Conservation (phyloP, 30 jellyfish, hydroid and myxozoan genomes). For the Pelagia noctiluca region DNA sequence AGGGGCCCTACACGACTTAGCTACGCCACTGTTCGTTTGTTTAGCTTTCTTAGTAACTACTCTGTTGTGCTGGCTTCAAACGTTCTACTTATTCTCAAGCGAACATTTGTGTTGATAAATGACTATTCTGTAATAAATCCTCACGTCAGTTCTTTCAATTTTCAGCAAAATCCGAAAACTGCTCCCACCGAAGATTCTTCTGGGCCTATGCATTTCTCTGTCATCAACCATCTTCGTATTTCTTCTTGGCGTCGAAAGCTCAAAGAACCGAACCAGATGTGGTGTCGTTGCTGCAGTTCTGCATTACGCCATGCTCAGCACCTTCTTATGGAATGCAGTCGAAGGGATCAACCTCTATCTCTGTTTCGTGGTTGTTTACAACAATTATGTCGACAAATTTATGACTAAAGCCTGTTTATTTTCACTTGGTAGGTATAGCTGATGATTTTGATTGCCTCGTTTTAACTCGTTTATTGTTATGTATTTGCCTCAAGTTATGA, state of each 20-base stretch:
- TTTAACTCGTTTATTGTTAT: too few relatives aligned
- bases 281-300: constrained; percentile 16
- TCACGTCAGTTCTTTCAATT: too few relatives aligned
- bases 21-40: too few relatives aligned
- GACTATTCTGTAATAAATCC: too few relatives aligned
- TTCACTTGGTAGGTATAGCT: constrained; percentile 41
- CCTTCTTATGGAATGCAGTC: constrained; percentile 57
- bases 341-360: constrained; percentile 44
- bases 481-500: background rate
- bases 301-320: constrained; percentile 36
- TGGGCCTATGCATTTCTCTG: background rate
- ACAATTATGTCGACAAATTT: constrained; percentile 5
- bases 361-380: constrained; percentile 23
- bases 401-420: constrained; percentile 23
- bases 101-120: too few relatives aligned
- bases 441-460: background rate
- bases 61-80: too few relatives aligned
- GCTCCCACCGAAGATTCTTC: background rate
- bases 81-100: too few relatives aligned
- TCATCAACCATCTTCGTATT: constrained; percentile 30
- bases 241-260: constrained; percentile 32
- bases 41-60: too few relatives aligned
- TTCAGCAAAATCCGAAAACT: background rate
- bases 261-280: background rate
- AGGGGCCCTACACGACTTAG: too few relatives aligned